Conservation (phyloP, 2,888 invertebrate genomes). For the Synanthedon myopaeformis region DNA sequence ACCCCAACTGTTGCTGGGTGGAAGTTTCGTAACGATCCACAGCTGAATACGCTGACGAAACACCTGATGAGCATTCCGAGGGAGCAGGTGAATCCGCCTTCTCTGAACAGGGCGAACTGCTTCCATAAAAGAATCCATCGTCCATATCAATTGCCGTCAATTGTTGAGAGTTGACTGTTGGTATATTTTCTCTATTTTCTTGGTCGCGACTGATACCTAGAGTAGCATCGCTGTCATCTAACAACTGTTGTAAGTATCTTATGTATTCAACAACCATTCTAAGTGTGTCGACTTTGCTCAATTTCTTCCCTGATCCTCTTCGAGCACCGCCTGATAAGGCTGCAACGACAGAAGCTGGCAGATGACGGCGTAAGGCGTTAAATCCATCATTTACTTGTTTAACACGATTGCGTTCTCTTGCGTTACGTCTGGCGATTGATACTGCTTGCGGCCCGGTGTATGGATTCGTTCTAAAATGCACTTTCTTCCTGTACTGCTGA, state of each 20-base stretch:
- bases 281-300: conserved; percentile 91
- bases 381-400: conserved; percentile 96
- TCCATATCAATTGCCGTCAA: conserved; percentile 62
- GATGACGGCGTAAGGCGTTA: conserved; percentile 87
- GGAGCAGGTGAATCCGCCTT: conserved; percentile 81
- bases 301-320: conserved; percentile 84
- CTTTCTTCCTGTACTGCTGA: conserved; percentile 78
- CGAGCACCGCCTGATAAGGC: conserved; percentile 74
- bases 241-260: conserved; percentile 81
- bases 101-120: conserved; percentile 74
- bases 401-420: conserved; percentile 93
- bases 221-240: conserved; percentile 79
- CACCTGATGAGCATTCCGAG: conserved; percentile 75
- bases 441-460: conserved; percentile 80
- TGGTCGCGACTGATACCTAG: conserved; percentile 57
- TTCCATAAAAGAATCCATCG: conserved; percentile 61
- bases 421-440: conserved; percentile 91
- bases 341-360: conserved; percentile 84
- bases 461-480: conserved; percentile 75
- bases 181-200: conserved; percentile 61
- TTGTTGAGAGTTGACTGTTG: conserved; percentile 41
- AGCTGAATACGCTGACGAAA: conserved; percentile 60
- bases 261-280: conserved; percentile 93
- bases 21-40: conserved; percentile 55
- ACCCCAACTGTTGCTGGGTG: conserved; percentile 71